Conservation (phyloP, 2,113 vertebrate genomes). For the Saguinus imperator region DNA sequence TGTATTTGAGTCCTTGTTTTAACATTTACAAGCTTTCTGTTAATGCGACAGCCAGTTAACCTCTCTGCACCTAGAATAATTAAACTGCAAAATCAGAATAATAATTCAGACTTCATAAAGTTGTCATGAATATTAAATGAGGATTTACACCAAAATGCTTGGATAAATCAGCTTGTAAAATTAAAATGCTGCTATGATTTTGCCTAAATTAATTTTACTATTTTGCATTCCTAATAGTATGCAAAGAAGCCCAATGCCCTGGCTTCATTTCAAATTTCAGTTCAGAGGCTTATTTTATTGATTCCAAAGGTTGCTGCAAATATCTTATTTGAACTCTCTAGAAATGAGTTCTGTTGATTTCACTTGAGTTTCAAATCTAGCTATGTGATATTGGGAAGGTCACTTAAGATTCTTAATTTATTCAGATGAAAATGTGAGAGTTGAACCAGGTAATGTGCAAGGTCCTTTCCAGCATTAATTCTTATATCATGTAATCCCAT, state of each 20-base stretch:
- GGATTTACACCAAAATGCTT: conserved; percentile 17
- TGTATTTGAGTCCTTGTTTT: not conserved
- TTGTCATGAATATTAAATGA: conserved; percentile 49
- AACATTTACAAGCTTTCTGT: not conserved
- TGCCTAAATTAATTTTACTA: conserved; percentile 24
- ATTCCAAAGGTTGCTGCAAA: not conserved
- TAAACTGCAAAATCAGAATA: conserved; percentile 24
- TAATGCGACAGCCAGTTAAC: not conserved
- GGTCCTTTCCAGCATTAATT: not conserved
- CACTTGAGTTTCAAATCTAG: not conserved
- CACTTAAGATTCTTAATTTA: not conserved
- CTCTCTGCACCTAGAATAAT: conserved; percentile 4
- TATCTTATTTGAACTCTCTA: not conserved
- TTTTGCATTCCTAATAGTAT: not conserved
- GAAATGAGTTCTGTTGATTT: not conserved
- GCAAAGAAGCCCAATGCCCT: not conserved
- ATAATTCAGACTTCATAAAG: not conserved
- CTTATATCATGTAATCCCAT: no score
- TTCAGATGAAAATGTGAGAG: not conserved
- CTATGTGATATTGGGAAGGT: not conserved
- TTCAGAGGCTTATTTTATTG: not conserved
- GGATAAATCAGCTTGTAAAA: conserved; percentile 19
- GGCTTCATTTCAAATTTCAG: not conserved
- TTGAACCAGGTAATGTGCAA: not conserved
- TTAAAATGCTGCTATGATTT: conserved; percentile 41